A percentile compares a stretch with the other conserved stretches of the same genome.
Conservation (phyloP, 2,888 invertebrate genomes). For the Caenorhabditis wallacei region DNA sequence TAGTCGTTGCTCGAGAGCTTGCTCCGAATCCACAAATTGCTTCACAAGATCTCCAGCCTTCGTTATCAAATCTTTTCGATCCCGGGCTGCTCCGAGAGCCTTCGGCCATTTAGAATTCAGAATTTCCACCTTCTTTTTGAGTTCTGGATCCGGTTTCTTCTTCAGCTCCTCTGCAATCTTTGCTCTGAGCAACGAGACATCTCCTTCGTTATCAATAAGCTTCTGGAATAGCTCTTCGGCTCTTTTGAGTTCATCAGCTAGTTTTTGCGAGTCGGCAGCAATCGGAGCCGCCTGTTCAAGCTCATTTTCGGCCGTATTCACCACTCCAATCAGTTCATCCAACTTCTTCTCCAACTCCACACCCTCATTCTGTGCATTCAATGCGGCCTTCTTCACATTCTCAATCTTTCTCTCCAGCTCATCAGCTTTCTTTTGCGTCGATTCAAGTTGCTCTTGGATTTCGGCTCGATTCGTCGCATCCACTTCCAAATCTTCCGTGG, state of each 20-base stretch:
- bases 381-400: conserved; percentile 69
- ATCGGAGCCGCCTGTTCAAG: conserved; percentile 85
- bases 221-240: conserved; percentile 90
- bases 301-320: conserved; percentile 59
- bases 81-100: conserved; percentile 91
- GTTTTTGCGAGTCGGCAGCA: conserved; percentile 90
- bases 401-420: conserved; percentile 72
- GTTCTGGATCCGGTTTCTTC: conserved; percentile 86
- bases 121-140: conserved; percentile 89
- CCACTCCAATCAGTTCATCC: conserved; percentile 63
- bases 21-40: conserved; percentile 69
- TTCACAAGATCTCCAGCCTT: conserved; percentile 73
- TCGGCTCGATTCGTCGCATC: conserved; percentile 70
- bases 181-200: conserved; percentile 87
- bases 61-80: conserved; percentile 84
- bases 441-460: conserved; percentile 67
- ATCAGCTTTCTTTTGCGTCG: conserved; percentile 65
- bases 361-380: conserved; percentile 67
- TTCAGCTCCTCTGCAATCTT: conserved; percentile 83
- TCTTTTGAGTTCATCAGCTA: conserved; percentile 88
- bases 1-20: conserved; percentile 64
- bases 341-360: conserved; percentile 69
- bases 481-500: conserved; percentile 60
- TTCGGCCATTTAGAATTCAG: conserved; percentile 95
- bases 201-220: conserved; percentile 93